A percentile compares a stretch with the other conserved stretches of the same genome.
phyloP scores from a whole-genome alignment of 2,113 vertebrate species.

The Entelurus aequoreus region DNA sequence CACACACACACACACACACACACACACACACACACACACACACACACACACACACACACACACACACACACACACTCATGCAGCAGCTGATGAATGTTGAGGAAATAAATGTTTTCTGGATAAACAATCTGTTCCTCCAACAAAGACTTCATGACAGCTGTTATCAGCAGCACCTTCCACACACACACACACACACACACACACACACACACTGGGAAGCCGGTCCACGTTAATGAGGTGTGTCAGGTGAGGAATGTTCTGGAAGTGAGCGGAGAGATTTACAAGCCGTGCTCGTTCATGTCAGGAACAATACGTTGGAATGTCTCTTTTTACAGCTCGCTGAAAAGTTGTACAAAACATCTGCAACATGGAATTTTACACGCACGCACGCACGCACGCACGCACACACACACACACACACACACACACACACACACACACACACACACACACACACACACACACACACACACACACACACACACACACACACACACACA shows the following conservation, averaged over 20 bases:
- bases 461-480: background rate
- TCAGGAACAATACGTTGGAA: constrained; percentile 65
- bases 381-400: no score
- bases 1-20: no score
- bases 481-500: constrained; percentile 4
- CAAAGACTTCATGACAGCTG: constrained; percentile 10
- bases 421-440: constrained; percentile 3
- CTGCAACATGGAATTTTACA: constrained; percentile 41
- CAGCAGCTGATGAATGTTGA: background rate
- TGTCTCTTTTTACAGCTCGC: constrained; percentile 53
- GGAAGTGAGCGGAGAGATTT: constrained; percentile 57
- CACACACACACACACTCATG: background rate
- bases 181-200: background rate
- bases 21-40: no score
- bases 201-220: constrained; percentile 23
- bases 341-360: constrained; percentile 58
- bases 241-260: constrained; percentile 62
- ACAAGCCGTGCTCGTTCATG: constrained; percentile 53
- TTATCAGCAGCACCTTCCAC: constrained; percentile 7
- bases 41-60: no score
- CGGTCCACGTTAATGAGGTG: constrained; percentile 52
- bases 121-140: constrained; percentile 4
- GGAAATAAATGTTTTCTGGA: constrained; percentile 14
- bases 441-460: constrained; percentile 4
- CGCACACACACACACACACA: constrained; percentile 5